Evolutionary conservation across 2,113 vertebrate genomes (phyloP).

Genomic region (Eulacestoma nigropectus): DNA sequence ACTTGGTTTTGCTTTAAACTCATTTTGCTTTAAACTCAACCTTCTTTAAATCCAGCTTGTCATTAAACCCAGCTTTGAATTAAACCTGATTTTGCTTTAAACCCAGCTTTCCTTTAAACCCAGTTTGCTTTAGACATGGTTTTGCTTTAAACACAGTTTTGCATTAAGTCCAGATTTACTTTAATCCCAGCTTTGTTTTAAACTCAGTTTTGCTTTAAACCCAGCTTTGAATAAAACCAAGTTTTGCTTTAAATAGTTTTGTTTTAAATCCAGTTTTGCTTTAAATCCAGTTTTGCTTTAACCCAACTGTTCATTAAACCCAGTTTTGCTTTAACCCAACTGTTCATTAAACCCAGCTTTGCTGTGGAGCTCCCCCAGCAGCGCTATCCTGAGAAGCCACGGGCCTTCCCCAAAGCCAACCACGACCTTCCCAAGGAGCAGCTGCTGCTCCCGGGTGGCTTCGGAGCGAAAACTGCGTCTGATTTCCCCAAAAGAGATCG

Average conservation of each 20-base stretch:
- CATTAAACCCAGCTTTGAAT: background rate
- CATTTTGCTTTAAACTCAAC: background rate
- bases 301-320: fast-evolving
- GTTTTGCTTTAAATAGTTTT: background rate
- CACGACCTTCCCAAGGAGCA: background rate
- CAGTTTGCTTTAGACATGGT: background rate
- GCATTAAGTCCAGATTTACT: background rate
- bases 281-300: background rate
- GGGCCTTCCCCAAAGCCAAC: background rate
- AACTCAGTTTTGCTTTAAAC: background rate
- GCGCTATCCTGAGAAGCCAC: fast-evolving
- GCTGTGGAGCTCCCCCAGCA: background rate
- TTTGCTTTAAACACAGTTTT: background rate
- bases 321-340: background rate
- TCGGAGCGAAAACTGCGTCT: fast-evolving
- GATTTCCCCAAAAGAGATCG: fast-evolving
- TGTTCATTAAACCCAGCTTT: background rate
- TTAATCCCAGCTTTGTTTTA: background rate
- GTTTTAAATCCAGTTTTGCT: fast-evolving
- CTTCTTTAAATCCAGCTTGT: background rate
- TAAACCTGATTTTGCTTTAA: background rate
- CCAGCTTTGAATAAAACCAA: background rate
- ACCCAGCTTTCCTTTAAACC: background rate
- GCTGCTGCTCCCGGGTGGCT: background rate
- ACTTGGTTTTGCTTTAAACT: background rate